A percentile compares a stretch with the other conserved stretches of the same genome.
These are phyloP conservation scores for Geopemphigus sp. DNA, from an alignment of 1,140 invertebrate genomes.

Conservation along the genomic window DNA sequence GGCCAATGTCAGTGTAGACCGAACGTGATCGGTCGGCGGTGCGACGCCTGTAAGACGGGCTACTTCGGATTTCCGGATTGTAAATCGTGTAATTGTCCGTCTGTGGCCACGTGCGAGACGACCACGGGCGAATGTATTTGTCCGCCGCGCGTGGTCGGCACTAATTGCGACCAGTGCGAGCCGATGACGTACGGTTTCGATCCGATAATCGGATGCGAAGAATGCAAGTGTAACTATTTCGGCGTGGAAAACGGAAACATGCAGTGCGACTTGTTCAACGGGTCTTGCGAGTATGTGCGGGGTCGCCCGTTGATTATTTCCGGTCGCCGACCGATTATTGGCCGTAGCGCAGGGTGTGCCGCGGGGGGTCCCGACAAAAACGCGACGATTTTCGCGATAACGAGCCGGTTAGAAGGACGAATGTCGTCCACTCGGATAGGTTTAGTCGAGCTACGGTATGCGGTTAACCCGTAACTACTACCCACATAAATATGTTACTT, in stretches of 20 bases:
- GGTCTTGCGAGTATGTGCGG: slow-evolving; percentile 76
- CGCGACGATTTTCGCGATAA: too few relatives aligned
- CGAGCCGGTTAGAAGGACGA: too few relatives aligned
- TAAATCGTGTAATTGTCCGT: slow-evolving; percentile 80
- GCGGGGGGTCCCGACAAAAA: too few relatives aligned
- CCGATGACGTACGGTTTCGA: slow-evolving; percentile 91
- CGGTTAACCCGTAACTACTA: too few relatives aligned
- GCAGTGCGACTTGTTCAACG: slow-evolving; percentile 84
- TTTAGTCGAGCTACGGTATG: too few relatives aligned
- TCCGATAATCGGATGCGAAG: slow-evolving; percentile 90
- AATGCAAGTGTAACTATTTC: slow-evolving; percentile 82
- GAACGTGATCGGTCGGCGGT: slow-evolving; percentile 91
- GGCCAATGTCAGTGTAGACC: slow-evolving; percentile 93
- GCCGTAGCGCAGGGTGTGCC: too few relatives aligned
- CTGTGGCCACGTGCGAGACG: slow-evolving; percentile 75
- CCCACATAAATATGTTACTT: too few relatives aligned
- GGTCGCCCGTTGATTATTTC: too few relatives aligned
- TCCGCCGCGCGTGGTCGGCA: slow-evolving; percentile 76
- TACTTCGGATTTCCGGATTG: slow-evolving; percentile 96
- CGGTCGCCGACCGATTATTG: too few relatives aligned
- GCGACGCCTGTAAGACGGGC: slow-evolving; percentile 85
- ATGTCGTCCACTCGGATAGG: too few relatives aligned
- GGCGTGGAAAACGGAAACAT: slow-evolving; percentile 75
- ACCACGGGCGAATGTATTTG: slow-evolving; percentile 76
- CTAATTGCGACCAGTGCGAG: slow-evolving; percentile 84